Percentiles rank a stretch among this genome's conserved stretches.
Evolutionary conservation across 1,140 invertebrate species (phyloP).

Genomic region (Augochlora pura): DNA sequence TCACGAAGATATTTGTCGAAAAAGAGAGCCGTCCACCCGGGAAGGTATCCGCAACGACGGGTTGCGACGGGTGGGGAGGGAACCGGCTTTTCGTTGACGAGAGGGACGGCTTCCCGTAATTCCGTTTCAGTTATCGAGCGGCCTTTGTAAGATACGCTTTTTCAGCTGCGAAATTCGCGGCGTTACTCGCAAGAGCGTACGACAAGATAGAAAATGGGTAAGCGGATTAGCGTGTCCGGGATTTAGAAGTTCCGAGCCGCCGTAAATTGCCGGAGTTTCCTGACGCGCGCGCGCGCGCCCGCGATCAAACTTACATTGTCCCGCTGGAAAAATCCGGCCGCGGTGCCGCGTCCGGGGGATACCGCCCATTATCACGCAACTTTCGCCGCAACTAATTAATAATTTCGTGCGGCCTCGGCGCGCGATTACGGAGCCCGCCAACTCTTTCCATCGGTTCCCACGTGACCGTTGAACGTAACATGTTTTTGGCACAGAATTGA

Average conservation of each 20-base stretch:
- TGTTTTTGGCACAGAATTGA: too few species aligned
- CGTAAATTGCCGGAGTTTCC: slow-evolving; percentile 44
- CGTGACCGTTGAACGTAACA: too few species aligned
- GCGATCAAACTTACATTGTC: slow-evolving; percentile 2
- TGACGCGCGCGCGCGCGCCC: not conserved
- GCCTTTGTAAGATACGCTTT: slow-evolving; percentile 28
- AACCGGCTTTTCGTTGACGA: not conserved
- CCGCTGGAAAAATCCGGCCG: not conserved
- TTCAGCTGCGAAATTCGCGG: slow-evolving; percentile 30
- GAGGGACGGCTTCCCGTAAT: slow-evolving; percentile 2
- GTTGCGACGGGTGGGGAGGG: not conserved
- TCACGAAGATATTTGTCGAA: not conserved
- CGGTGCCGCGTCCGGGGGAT: not conserved
- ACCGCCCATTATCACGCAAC: not conserved
- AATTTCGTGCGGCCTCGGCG: not conserved
- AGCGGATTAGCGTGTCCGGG: slow-evolving; percentile 39
- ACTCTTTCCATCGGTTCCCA: too few species aligned
- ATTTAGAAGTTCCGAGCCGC: slow-evolving; percentile 34
- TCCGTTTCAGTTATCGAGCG: slow-evolving; percentile 24
- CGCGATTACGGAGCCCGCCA: too few species aligned
- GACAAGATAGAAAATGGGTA: slow-evolving; percentile 26
- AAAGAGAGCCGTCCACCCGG: not conserved
- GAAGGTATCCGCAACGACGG: too few species aligned
- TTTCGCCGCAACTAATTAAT: slow-evolving; percentile 1
- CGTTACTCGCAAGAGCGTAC: slow-evolving; percentile 24